Base-by-base conservation (phyloP, 2,888 invertebrate genomes). In the Cephus runcator region DNA sequence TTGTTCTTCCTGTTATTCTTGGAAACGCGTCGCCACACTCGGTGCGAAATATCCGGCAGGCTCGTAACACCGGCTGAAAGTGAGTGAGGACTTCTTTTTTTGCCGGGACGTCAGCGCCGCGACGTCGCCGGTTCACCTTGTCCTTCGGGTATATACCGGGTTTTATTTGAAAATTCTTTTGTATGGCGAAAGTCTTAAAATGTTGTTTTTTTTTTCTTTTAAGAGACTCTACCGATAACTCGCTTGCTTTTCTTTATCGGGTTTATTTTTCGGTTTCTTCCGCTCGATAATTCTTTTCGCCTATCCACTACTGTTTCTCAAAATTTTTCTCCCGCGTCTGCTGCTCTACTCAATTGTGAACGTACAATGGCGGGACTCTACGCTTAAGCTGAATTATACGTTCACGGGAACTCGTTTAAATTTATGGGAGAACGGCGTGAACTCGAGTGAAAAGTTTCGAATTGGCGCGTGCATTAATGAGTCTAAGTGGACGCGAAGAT, bases 11-110 rank as follows among this genome's bases (percentile, higher is more conserved):
- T 40, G 1, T 40, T 23, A 23, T 56, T 56, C 23, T 23, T 23
- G 56, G 2, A 56, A 23, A 56, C 56, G 23, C 15, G 0, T 23
- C 23, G 56, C 23, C 56, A 23, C 23, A 56, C 23, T 56, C 23
- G 6, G 23, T 56, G 56, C 23, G 2, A 56, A 56, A 56, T 56
- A 56, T 56, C 56, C 23, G 15, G 80, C 80, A 81, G 79, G 79
- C 83, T 85, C 83, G 88, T 87, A 85, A 85, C 83, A 85, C 86
- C 84, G 81, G 86, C 81, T 86, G 88, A 89, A 89, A 89, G 88
- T 87, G 89, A 89, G 84, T 34, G 73, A 34, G 69, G 68, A 73
- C 23, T 87, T 86, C 33, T 87, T 86, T 87, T 86, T 84, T 85
- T 83, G 81, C 81, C 76, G 71, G 12, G 71, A 12, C 12, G 34